Evolutionary conservation across 2,888 invertebrate species (phyloP).

Genomic region (Callimorpha dominula): DNA sequence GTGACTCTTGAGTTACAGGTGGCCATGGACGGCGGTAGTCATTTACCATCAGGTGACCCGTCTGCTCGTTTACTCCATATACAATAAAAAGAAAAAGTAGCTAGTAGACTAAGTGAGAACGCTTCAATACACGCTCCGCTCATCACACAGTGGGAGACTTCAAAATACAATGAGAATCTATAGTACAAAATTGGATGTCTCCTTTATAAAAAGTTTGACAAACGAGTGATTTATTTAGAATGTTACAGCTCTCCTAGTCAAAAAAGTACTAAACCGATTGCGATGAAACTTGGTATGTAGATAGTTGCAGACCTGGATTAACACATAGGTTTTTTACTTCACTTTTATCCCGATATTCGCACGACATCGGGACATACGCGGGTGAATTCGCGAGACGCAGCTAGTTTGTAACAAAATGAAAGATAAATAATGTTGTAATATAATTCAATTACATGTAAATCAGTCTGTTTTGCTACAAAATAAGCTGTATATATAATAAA

Average conservation of each 20-base stretch:
- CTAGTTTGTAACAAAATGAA: not conserved
- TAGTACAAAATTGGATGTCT: not conserved
- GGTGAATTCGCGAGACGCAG: too few species aligned
- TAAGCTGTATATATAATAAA: not conserved
- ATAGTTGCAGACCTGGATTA: too few species aligned
- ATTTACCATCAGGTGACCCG: too few species aligned
- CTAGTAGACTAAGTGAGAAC: not conserved
- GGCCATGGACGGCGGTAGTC: too few species aligned
- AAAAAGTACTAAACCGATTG: too few species aligned
- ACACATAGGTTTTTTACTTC: too few species aligned
- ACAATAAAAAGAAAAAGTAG: too few species aligned
- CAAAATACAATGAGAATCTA: conserved; percentile 1
- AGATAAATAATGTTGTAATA: conserved; percentile 9
- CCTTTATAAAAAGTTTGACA: not conserved
- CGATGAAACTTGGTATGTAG: too few species aligned
- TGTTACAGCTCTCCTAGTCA: not conserved
- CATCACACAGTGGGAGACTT: not conserved
- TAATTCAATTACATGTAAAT: conserved; percentile 20
- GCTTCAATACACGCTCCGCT: not conserved
- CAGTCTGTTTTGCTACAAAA: not conserved
- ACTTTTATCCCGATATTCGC: too few species aligned
- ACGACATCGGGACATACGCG: too few species aligned
- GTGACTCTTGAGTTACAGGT: too few species aligned
- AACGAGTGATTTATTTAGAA: not conserved
- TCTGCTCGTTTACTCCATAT: too few species aligned